Conservation (phyloP, 2,797 vertebrate genomes). For the Sebastes oblongus region DNA sequence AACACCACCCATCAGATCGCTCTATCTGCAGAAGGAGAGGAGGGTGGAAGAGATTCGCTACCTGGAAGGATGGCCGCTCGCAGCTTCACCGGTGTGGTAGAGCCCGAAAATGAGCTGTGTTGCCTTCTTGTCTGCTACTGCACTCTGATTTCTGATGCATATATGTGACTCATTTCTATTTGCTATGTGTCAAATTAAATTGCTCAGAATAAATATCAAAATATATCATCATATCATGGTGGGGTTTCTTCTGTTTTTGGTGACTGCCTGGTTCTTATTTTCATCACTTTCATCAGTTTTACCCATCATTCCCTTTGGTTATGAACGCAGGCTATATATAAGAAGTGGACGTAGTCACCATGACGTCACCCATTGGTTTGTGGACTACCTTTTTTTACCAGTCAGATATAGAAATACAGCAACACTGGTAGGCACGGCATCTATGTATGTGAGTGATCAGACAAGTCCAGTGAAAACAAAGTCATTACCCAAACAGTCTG, state of each 20-base stretch:
- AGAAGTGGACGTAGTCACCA: no score
- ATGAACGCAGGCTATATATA: not conserved
- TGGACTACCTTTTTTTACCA: no score
- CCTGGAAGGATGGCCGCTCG: constrained; percentile 6
- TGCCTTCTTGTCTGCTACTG: not conserved
- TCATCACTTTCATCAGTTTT: not conserved
- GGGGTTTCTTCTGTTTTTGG: not conserved
- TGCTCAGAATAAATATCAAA: not conserved
- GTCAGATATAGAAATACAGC: no score
- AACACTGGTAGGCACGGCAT: not conserved
- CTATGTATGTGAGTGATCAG: not conserved
- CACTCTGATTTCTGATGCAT: not conserved
- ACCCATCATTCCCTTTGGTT: not conserved
- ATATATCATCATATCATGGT: no score
- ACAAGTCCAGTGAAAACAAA: not conserved
- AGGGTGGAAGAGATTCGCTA: constrained; percentile 1
- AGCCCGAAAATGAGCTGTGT: not conserved
- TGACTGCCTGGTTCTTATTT: not conserved
- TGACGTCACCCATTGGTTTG: no score
- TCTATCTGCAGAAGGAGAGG: constrained; percentile 51
- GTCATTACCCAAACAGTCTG: not conserved
- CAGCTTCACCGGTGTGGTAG: not conserved
- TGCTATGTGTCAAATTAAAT: not conserved
- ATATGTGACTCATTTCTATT: not conserved
- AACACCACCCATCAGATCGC: constrained; percentile 70